Evolutionary conservation across 1,140 invertebrate species (phyloP), one percentile per base, ranked within the genome.

Genomic region (Aphelinus atriplicis): DNA sequence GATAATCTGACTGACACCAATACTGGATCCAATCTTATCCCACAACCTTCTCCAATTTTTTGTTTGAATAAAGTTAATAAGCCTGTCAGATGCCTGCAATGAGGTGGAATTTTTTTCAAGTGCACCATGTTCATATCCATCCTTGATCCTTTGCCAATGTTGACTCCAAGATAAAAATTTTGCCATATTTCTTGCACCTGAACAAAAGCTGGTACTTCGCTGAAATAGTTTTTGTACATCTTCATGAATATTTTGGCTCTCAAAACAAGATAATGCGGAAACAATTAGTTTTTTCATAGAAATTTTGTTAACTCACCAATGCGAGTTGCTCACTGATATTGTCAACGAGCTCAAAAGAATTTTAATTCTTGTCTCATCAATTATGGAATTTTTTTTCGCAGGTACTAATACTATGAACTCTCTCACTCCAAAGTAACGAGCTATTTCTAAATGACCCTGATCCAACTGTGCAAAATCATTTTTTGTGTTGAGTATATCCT

Each of bases 111-210:
- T 80, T 91, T 91, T 81, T 93, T 93, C 56, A 98, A 89, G 83
- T 97, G 95, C 73, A 97, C 93, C 90, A 97, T 95, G 81, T 97
- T 94, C 87, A 95, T 97, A 82, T 93, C 92, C 46, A 93, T 92
- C 76, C 93, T 90, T 6, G 93, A 89, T 64, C 93, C 93, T 81
- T 90, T 92, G 63, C 92, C 91, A 83, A 95, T 91, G 81, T 92
- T 93, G 7, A 94, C 90, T 46, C 96, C 96, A 55, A 93, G 86
- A 86, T 94, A 98, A 87, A 92, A 94, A 78, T 93, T 92, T 81
- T 95, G 94, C 90, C 93, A 93, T 71, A 90, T 90, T 84, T 95
- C 92, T 80, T 94, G 89, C 43, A 95, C 91, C 89, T 97, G 96
- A 62, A 97, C 90, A 89, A 98, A 97, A 43, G 96, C 89, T 50